Evolutionary conservation across 2,888 invertebrate genomes (phyloP).

Genomic region (Malachius bipustulatus): DNA sequence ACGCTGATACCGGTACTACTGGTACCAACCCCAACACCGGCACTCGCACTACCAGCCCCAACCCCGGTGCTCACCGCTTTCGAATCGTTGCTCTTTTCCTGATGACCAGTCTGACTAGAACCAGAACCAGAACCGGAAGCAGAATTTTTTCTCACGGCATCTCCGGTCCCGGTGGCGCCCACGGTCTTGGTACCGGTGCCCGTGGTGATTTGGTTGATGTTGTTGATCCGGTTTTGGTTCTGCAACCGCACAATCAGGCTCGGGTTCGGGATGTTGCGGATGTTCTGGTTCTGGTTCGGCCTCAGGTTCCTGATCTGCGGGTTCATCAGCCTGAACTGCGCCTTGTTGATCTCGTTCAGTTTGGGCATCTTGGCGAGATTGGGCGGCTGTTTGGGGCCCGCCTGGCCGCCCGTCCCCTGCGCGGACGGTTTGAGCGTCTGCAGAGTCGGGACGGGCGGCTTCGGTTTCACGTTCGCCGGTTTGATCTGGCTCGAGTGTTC

Average conservation of each 20-base stretch:
- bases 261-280: slow-evolving; percentile 52
- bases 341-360: slow-evolving; percentile 38
- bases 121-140: no score
- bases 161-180: no score
- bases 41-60: no score
- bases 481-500: slow-evolving; percentile 29
- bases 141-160: no score
- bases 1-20: no score
- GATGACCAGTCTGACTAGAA: no score
- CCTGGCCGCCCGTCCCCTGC: slow-evolving; percentile 17
- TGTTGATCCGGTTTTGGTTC: slow-evolving; percentile 33
- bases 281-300: slow-evolving; percentile 44
- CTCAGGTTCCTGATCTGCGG: slow-evolving; percentile 28
- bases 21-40: no score
- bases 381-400: slow-evolving; percentile 13
- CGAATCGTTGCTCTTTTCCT: no score
- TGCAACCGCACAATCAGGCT: slow-evolving; percentile 46
- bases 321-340: slow-evolving; percentile 28
- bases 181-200: not conserved
- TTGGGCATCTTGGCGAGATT: slow-evolving; percentile 34
- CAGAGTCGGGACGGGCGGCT: slow-evolving; percentile 31
- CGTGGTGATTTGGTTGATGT: slow-evolving; percentile 16
- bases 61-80: no score
- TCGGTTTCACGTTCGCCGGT: slow-evolving; percentile 11
- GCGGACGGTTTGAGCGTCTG: slow-evolving; percentile 28